Conservation (phyloP, 2,888 invertebrate genomes). For the Pyrochroa serraticornis region DNA sequence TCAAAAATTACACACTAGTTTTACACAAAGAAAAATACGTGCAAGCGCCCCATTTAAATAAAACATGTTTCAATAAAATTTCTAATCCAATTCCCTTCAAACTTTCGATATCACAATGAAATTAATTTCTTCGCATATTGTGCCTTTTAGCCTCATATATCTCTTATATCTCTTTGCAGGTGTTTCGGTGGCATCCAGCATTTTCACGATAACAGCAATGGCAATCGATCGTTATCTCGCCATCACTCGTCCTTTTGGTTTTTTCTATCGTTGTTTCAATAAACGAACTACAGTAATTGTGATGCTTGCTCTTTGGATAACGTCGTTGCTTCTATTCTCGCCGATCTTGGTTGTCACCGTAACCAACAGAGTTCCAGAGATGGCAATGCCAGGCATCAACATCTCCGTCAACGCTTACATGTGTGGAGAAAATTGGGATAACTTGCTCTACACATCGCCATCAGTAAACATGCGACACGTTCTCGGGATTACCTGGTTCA, state of each 20-base stretch:
- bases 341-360: conserved; percentile 62
- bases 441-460: conserved; percentile 59
- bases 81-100: too few relatives aligned
- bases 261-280: conserved; percentile 73
- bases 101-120: too few relatives aligned
- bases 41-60: too few relatives aligned
- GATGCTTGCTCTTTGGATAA: conserved; percentile 69
- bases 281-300: conserved; percentile 69
- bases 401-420: conserved; percentile 26
- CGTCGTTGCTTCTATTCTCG: conserved; percentile 70
- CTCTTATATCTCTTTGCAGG: conserved; percentile 59
- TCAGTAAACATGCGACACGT: conserved; percentile 51
- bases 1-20: too few relatives aligned
- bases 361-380: conserved; percentile 12
- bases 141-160: too few relatives aligned
- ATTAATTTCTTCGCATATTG: too few relatives aligned
- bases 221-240: conserved; percentile 78
- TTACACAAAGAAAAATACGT: too few relatives aligned
- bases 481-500: conserved; percentile 73
- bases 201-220: conserved; percentile 81
- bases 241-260: conserved; percentile 75
- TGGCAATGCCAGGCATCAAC: conserved; percentile 3
- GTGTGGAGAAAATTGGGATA: conserved; percentile 70
- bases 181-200: conserved; percentile 78
- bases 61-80: too few relatives aligned